Evolutionary conservation across 2,888 invertebrate species (phyloP), one percentile per base, ranked within the genome.

Genomic region (Deroplatys truncata): DNA sequence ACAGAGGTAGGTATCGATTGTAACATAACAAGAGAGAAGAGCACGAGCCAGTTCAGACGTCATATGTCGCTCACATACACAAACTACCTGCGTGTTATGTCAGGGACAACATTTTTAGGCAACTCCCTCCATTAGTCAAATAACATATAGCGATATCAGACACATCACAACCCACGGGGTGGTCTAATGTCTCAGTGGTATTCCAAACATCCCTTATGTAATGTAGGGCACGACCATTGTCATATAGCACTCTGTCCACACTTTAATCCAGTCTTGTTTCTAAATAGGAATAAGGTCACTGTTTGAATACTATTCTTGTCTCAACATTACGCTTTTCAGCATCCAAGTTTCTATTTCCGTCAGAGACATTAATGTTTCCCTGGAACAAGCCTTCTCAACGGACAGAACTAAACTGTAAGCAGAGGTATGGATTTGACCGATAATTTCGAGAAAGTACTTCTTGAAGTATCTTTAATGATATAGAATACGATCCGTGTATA

Each of bases 51-150:
- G 56, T 72, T 72, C 56, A 72, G 56, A 72, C 56, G 56, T 72
- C 56, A 72, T 72, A 72, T 72, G 56, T 72, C 56, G 56, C 56
- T 72, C 56, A 72, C 56, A 72, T 72, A 72, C 56, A 72, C 56
- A 72, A 72, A 85, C 35, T 35, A 85, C 56, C 49, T 56, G 85
- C 56, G 85, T 85, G 49, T 85, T 16, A 85, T 25, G 84, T 43
- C 43, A 56, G 43, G 85, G 49, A 56, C 85, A 49, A 49, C 85
- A 28, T n/a, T 85, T n/a, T n/a, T 16, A 85, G 85, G 85, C 43
- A 85, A 85, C 85, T 56, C 85, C 85, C 85, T 85, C 85, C 85
- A 85, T 85, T 85, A 85, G 85, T 85, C 85, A 85, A 85, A 85
- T 85, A 85, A 85, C 85, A 85, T 85, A 85, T 85, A 85, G 49